These are phyloP conservation scores for Sebastes variabilis DNA, from an alignment of 2,797 vertebrate species.

Conservation along the genomic window DNA sequence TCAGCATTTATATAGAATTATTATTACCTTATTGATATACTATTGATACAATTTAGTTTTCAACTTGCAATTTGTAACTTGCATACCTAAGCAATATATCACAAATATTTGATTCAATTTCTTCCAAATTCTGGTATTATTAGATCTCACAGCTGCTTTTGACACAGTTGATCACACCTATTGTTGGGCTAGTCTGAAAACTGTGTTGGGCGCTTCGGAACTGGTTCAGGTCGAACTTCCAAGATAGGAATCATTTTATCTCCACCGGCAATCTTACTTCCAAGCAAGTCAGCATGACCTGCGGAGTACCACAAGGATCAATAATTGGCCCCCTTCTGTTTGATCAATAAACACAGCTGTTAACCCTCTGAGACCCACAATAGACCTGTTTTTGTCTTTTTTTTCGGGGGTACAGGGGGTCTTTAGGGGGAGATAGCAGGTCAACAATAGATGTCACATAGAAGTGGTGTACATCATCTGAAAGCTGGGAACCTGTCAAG, in stretches of 20 bases:
- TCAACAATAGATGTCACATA: too few relatives aligned
- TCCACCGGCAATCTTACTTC: background rate
- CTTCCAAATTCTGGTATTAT: background rate
- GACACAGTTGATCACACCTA: background rate
- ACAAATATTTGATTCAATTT: background rate
- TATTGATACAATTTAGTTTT: background rate
- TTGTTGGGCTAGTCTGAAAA: background rate
- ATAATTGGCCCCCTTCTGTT: background rate
- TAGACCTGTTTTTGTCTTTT: too few relatives aligned
- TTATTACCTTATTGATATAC: background rate
- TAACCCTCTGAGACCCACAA: background rate
- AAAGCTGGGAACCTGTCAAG: too few relatives aligned
- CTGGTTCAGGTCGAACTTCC: background rate
- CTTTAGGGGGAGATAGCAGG: too few relatives aligned
- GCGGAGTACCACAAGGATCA: background rate
- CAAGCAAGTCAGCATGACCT: background rate
- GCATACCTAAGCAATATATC: background rate
- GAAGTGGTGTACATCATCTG: too few relatives aligned
- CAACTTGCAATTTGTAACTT: background rate
- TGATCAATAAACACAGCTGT: background rate
- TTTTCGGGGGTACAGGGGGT: too few relatives aligned
- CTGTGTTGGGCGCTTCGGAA: background rate
- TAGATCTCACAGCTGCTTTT: background rate
- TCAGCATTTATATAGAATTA: background rate
- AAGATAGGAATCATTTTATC: background rate